Conservation (phyloP, 2,113 vertebrate species). For the Megaceryle torquata region DNA sequence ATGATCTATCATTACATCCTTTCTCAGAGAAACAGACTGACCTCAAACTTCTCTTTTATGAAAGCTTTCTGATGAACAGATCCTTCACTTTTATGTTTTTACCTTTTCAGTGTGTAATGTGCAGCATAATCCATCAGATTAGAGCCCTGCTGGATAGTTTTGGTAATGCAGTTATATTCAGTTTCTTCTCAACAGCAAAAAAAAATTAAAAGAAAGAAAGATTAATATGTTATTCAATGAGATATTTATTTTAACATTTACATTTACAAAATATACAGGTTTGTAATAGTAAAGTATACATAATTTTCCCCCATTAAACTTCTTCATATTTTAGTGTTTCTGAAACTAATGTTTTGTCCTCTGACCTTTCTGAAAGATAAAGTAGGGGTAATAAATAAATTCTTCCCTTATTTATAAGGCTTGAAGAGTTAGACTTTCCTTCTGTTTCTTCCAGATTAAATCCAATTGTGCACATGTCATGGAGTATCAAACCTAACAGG, state of each 20-base stretch:
- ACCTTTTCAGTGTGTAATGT: conserved; percentile 63
- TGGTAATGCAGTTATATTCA: conserved; percentile 55
- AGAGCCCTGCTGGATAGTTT: conserved; percentile 64
- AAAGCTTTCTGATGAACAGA: not conserved
- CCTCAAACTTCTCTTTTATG: not conserved
- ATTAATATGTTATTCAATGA: not conserved
- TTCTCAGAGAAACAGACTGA: not conserved
- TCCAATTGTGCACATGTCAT: not conserved
- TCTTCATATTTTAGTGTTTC: not conserved
- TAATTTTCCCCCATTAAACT: not conserved
- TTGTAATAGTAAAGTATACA: not conserved
- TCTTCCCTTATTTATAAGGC: not conserved
- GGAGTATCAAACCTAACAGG: not conserved
- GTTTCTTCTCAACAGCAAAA: not conserved
- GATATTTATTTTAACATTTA: not conserved
- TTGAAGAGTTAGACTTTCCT: not conserved
- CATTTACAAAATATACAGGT: not conserved
- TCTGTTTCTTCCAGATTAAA: not conserved
- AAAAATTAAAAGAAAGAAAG: not conserved
- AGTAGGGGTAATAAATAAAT: not conserved
- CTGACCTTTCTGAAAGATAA: not conserved
- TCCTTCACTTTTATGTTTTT: not conserved
- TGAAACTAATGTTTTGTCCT: not conserved
- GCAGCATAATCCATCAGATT: conserved; percentile 54
- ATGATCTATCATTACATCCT: not conserved